Evolutionary conservation across 2,797 vertebrate species (phyloP), one percentile per base, ranked within the genome.

Genomic region (Schizopygopsis malacanthus): DNA sequence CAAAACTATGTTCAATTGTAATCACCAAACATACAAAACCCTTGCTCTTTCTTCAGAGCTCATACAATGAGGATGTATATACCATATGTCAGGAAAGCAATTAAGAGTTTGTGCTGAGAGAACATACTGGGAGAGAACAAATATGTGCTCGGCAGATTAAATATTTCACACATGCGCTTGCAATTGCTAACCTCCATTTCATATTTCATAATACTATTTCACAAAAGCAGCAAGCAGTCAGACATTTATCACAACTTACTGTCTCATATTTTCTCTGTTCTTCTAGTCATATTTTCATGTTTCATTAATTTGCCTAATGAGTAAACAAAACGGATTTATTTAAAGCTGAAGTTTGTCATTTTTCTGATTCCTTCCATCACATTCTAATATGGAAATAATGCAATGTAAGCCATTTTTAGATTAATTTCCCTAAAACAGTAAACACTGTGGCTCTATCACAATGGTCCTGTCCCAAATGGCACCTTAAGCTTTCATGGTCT

Each of bases 11-110:
- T 79, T 86, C 22, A 71, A 45, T 20, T 28, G 43, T 33, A 70
- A 84, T 63, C 41, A 7, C 65, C 65, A 87, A 84, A 79, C 86
- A 84, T 71, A 84, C 84, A 56, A 59, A 50, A 50, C 81, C 37
- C 81, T 70, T 79, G 43, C 52, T 81, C 41, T 84, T 79, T 82
- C 28, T 81, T 52, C 45, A 73, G 39, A 56, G 61, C 78, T 84
- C 45, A 41, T 67, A 72, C 25, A 22, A 78, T 11, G 45, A 83
- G 25, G 85, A 71, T 70, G 52, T 45, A 73, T 81, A 61, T 70
- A 79, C 61, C 81, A 84, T 82, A 75, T 88, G 87, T 85, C 76
- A 87, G 71, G 39, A 77, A 61, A 78, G 75, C 71, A 77, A 80
- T 54, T 78, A 85, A 73, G 54, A 81, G 33, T n/a, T 50, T 82